phyloP scores from a whole-genome alignment of 2,888 invertebrate genomes.

The Eledona agricola region DNA sequence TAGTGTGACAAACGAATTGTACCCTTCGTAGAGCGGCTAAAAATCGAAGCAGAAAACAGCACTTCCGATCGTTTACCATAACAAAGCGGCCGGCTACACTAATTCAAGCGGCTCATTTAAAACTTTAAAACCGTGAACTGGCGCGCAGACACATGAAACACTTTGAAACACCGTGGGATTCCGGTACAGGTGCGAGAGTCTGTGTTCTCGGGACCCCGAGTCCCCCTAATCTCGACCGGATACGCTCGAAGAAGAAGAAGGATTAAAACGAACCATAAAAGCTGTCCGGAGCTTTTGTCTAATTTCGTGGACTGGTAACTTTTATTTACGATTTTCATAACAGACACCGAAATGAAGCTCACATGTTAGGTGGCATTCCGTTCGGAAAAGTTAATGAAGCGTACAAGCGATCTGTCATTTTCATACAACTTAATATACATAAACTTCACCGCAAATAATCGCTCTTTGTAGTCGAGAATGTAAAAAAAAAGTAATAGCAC shows the following conservation, averaged over 20 bases:
- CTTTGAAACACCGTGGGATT: slow-evolving; percentile 28
- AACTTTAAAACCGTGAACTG: slow-evolving; percentile 43
- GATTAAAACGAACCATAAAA: slow-evolving; percentile 17
- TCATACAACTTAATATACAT: slow-evolving; percentile 36
- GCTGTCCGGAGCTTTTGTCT: slow-evolving; percentile 9
- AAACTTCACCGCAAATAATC: slow-evolving; percentile 30
- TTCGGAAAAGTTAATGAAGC: slow-evolving; percentile 29
- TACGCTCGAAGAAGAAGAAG: slow-evolving; percentile 14
- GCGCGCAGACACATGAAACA: slow-evolving; percentile 8
- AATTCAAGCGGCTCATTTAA: slow-evolving; percentile 48
- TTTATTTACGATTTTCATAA: slow-evolving; percentile 18
- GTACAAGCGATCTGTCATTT: slow-evolving; percentile 35
- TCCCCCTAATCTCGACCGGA: slow-evolving; percentile 24
- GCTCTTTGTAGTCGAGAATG: slow-evolving; percentile 22
- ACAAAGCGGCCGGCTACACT: slow-evolving; percentile 41
- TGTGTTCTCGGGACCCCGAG: slow-evolving; percentile 10
- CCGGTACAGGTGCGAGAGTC: slow-evolving; percentile 18
- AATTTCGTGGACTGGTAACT: slow-evolving; percentile 14
- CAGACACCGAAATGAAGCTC: no score
- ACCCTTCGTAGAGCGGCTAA: no score
- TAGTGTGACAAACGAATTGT: no score
- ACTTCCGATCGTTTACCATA: slow-evolving; percentile 18
- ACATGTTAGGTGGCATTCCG: no score
- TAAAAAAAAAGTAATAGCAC: slow-evolving; percentile 38
- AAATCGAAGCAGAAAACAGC: neutral